phyloP scores from a whole-genome alignment of 2,888 invertebrate species.

The Tetramorium bicarinatum region DNA sequence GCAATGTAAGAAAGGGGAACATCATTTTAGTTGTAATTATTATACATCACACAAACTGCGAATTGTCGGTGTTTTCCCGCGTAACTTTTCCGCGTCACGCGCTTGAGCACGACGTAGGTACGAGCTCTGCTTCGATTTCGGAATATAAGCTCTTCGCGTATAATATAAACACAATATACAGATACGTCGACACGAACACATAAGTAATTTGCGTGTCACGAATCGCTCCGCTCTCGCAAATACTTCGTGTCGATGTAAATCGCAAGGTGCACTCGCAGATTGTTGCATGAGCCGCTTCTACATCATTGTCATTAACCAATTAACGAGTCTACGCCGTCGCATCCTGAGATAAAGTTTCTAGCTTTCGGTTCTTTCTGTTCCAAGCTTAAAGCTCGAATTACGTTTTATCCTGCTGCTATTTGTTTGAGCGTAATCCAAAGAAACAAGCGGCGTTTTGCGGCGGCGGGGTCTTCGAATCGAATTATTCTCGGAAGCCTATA shows the following conservation, averaged over 20 bases:
- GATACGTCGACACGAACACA: not conserved
- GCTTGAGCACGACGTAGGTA: constrained; percentile 65
- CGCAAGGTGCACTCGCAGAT: not conserved
- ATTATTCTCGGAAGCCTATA: not conserved
- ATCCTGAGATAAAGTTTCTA: not conserved
- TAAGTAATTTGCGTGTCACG: not conserved
- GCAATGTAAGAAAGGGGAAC: constrained; percentile 62
- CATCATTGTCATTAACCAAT: constrained; percentile 5
- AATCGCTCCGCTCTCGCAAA: not conserved
- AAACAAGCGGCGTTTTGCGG: constrained; percentile 9
- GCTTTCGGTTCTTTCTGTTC: not conserved
- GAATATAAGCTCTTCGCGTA: constrained; percentile 39
- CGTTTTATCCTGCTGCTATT: constrained; percentile 19
- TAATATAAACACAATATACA: not conserved
- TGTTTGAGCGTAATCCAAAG: constrained; percentile 26
- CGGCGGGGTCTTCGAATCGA: constrained; percentile 23
- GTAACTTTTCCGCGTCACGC: constrained; percentile 24
- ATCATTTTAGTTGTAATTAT: constrained; percentile 58
- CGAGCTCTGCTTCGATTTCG: constrained; percentile 68
- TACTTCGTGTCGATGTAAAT: not conserved
- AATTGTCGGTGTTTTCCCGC: constrained; percentile 59
- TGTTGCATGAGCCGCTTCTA: not conserved
- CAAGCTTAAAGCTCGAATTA: constrained; percentile 32
- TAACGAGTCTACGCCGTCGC: not conserved
- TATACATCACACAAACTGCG: constrained; percentile 59